phyloP scores from a whole-genome alignment of 2,113 vertebrate genomes.

The Ciconia boyciana region DNA sequence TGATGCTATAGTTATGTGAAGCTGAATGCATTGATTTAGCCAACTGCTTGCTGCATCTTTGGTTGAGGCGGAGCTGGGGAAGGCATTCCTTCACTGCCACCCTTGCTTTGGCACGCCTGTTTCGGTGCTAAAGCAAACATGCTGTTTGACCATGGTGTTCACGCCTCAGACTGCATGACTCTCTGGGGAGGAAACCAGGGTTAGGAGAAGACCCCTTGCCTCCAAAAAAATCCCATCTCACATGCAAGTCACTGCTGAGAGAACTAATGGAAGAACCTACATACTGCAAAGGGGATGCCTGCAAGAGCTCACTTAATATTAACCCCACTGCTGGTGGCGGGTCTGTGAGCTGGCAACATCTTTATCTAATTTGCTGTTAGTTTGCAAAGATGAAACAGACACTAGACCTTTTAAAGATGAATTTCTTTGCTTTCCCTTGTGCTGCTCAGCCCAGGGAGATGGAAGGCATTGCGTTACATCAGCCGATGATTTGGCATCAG shows the following conservation, averaged over 20 bases:
- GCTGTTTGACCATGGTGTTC: not conserved
- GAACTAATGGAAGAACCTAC: not conserved
- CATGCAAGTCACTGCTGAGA: not conserved
- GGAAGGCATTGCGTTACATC: not conserved
- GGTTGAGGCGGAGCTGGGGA: not conserved
- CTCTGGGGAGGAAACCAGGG: not conserved
- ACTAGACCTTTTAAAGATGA: not conserved
- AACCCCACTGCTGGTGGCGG: not conserved
- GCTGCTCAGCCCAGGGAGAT: not conserved
- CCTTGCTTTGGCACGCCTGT: not conserved
- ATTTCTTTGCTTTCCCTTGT: not conserved
- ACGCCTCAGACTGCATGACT: not conserved
- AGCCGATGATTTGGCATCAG: not conserved
- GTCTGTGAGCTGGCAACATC: not conserved
- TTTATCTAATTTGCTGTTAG: conserved; percentile 21
- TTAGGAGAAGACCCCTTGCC: not conserved
- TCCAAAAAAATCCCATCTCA: not conserved
- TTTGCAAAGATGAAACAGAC: not conserved
- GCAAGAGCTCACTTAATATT: conserved; percentile 1
- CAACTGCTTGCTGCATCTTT: not conserved
- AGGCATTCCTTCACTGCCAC: not conserved
- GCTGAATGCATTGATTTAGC: not conserved
- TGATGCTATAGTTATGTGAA: not conserved
- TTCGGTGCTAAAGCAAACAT: not conserved
- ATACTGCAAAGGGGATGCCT: not conserved